A percentile compares a stretch with the other conserved stretches of the same genome.
Evolutionary conservation across 2,113 vertebrate genomes (phyloP).

Genomic region (Nanorana parkeri): DNA sequence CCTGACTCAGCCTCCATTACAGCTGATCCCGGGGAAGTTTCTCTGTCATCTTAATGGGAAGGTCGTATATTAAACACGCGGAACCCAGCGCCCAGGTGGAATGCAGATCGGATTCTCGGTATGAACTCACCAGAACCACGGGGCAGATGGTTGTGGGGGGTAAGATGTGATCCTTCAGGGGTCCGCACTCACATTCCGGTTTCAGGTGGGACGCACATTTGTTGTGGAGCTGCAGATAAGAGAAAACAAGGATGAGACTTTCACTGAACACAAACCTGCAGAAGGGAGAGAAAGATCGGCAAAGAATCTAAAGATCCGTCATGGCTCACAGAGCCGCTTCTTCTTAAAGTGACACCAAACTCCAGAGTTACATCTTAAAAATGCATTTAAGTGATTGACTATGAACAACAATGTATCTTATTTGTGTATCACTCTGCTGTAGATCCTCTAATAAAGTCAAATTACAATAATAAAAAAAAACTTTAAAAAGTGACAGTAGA

Average conservation of each 20-base stretch:
- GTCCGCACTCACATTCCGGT: constrained; percentile 93
- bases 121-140: constrained; percentile 85
- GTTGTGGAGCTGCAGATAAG: constrained; percentile 84
- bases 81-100: constrained; percentile 10
- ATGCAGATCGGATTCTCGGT: not conserved
- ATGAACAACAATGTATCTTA: too few relatives aligned
- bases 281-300: too few relatives aligned
- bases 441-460: too few relatives aligned
- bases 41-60: constrained; percentile 60
- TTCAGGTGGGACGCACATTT: constrained; percentile 96
- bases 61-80: constrained; percentile 48
- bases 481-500: too few relatives aligned
- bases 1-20: constrained; percentile 65
- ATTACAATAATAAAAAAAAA: too few relatives aligned
- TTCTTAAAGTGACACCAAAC: too few relatives aligned
- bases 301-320: too few relatives aligned
- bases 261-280: too few relatives aligned
- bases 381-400: too few relatives aligned
- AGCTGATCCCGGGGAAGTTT: constrained; percentile 59
- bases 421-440: too few relatives aligned
- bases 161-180: constrained; percentile 92
- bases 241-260: constrained; percentile 47
- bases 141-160: constrained; percentile 92
- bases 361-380: too few relatives aligned
- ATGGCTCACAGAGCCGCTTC: too few relatives aligned